phyloP scores from a whole-genome alignment of 2,888 invertebrate genomes.

The Timema podura region DNA sequence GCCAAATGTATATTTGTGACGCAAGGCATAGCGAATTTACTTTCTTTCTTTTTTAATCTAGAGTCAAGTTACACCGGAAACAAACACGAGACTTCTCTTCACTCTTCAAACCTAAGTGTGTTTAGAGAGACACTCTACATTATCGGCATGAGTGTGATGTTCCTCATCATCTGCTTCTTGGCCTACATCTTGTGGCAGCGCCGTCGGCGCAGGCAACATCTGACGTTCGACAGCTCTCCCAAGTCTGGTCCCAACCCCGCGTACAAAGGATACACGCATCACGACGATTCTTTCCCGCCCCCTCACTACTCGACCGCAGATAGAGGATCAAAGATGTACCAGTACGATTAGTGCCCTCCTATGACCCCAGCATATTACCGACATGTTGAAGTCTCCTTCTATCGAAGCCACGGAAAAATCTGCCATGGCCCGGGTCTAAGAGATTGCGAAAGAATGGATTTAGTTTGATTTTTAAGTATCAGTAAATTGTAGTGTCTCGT shows the following conservation, averaged over 20 bases:
- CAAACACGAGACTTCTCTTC: too few relatives aligned
- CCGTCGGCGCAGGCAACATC: conserved; percentile 31
- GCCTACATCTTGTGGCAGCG: conserved; percentile 11
- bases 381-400: conserved; percentile 24
- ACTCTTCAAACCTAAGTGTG: neutral
- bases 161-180: conserved; percentile 13
- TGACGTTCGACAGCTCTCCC: conserved; percentile 26
- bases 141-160: conserved; percentile 18
- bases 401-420: conserved; percentile 25
- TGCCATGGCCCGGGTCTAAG: conserved; percentile 26
- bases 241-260: conserved; percentile 25
- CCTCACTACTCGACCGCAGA: conserved; percentile 32
- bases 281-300: conserved; percentile 33
- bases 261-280: conserved; percentile 27
- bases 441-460: conserved; percentile 3
- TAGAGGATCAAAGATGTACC: conserved; percentile 20
- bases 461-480: too few relatives aligned
- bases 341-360: conserved; percentile 36
- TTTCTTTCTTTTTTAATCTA: too few relatives aligned
- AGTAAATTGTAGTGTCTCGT: too few relatives aligned
- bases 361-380: conserved; percentile 22
- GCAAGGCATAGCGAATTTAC: too few relatives aligned
- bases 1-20: too few relatives aligned
- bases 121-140: conserved; percentile 15
- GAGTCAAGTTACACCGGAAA: too few relatives aligned